Percentiles rank a stretch among this genome's conserved stretches.
These are phyloP conservation scores for Chrysaora quinquecirrha DNA, from an alignment of 30 jellyfish, hydroid and myxozoan genomes.

Conservation along the genomic window DNA sequence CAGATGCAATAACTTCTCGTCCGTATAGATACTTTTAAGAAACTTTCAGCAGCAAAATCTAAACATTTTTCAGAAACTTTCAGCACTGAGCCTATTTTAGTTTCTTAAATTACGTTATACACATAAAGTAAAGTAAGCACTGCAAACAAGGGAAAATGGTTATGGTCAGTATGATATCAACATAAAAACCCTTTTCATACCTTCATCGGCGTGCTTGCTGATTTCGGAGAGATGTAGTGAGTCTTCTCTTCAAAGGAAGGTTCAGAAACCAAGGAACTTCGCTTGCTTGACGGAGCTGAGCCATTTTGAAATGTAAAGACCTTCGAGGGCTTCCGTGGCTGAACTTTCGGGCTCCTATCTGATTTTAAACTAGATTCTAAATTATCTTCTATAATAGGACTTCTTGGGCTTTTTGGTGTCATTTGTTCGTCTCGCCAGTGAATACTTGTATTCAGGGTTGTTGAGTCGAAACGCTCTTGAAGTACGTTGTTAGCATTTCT, in stretches of 20 bases:
- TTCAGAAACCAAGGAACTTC: constrained; percentile 61
- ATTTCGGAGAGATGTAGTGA: constrained; percentile 16
- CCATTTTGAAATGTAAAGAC: neutral
- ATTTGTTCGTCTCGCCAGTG: constrained; percentile 58
- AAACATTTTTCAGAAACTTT: no score
- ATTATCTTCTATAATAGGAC: neutral
- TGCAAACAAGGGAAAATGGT: no score
- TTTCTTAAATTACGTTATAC: no score
- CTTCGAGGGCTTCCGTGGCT: neutral
- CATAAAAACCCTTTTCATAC: neutral
- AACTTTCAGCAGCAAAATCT: no score
- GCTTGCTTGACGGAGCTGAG: neutral
- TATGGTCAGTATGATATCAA: neutral
- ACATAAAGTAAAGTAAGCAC: no score
- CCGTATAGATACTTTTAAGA: no score
- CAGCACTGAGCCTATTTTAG: no score
- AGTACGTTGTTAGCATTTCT: constrained; percentile 52
- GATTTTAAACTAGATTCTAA: neutral
- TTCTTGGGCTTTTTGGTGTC: constrained; percentile 57
- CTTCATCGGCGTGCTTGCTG: constrained; percentile 52
- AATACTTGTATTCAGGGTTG: constrained; percentile 51
- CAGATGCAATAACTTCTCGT: no score
- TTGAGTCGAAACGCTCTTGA: constrained; percentile 56
- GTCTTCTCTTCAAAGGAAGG: constrained; percentile 46
- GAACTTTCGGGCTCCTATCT: neutral